Percentiles rank a stretch among this genome's conserved stretches.
Conservation (phyloP, 2,113 vertebrate genomes). For the Noturus placidus region DNA sequence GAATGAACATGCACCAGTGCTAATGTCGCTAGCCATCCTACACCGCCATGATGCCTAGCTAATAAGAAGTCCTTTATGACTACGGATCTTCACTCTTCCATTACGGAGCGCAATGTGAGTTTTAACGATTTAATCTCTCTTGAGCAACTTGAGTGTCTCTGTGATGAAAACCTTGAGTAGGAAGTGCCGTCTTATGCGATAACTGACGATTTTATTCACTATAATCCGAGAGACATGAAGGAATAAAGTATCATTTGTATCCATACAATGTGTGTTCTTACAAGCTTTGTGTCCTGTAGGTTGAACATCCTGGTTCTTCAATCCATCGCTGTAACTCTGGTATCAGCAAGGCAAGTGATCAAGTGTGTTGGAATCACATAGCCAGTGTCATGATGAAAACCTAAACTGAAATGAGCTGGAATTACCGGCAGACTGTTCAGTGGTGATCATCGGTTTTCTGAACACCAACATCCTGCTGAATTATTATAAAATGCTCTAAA, state of each 20-base stretch:
- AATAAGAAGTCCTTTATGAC: background rate
- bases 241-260: constrained; percentile 38
- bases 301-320: background rate
- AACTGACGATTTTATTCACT: constrained; percentile 81
- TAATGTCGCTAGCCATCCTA: background rate
- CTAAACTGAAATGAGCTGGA: constrained; percentile 72
- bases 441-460: constrained; percentile 76
- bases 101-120: background rate
- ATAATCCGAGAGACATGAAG: constrained; percentile 52
- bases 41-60: background rate
- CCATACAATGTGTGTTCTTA: background rate
- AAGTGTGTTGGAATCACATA: no score
- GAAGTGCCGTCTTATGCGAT: constrained; percentile 95
- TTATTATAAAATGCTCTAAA: background rate
- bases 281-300: background rate
- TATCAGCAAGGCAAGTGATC: background rate
- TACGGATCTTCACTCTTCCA: background rate
- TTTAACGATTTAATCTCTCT: background rate
- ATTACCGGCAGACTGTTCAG: constrained; percentile 85
- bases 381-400: constrained; percentile 49
- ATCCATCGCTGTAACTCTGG: no score
- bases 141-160: constrained; percentile 2
- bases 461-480: background rate
- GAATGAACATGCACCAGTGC: background rate
- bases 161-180: constrained; percentile 86